Evolutionary conservation across 2,797 vertebrate genomes (phyloP).

Genomic region (Thamnophis elegans): DNA sequence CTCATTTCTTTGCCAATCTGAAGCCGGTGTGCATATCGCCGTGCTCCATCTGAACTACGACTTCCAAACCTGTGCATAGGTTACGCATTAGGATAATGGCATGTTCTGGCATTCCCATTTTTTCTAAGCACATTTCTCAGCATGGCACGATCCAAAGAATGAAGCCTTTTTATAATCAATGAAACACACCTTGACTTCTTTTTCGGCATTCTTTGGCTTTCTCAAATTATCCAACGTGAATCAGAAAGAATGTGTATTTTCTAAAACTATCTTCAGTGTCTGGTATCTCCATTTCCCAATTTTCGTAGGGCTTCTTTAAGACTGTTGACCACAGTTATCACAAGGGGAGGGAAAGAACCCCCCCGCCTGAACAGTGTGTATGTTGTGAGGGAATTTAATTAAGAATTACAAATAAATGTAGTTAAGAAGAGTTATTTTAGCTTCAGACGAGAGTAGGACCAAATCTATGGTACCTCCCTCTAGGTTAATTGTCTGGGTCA

Average conservation of each 20-base stretch:
- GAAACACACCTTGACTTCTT: background rate
- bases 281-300: background rate
- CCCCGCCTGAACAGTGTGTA: background rate
- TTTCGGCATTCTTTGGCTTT: background rate
- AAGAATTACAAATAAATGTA: background rate
- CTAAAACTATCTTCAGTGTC: background rate
- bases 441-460: background rate
- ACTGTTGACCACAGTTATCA: background rate
- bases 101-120: background rate
- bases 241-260: background rate
- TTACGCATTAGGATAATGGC: background rate
- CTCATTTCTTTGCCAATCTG: background rate
- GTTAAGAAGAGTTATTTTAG: background rate
- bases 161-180: background rate
- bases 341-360: background rate
- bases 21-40: background rate
- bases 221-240: background rate
- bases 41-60: background rate
- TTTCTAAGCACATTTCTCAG: background rate
- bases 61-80: background rate
- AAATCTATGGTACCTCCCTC: background rate
- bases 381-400: background rate
- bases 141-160: background rate
- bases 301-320: background rate
- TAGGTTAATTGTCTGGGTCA: background rate